Base-by-base conservation (phyloP, 2,888 invertebrate genomes). In the Dioctria rufipes region DNA sequence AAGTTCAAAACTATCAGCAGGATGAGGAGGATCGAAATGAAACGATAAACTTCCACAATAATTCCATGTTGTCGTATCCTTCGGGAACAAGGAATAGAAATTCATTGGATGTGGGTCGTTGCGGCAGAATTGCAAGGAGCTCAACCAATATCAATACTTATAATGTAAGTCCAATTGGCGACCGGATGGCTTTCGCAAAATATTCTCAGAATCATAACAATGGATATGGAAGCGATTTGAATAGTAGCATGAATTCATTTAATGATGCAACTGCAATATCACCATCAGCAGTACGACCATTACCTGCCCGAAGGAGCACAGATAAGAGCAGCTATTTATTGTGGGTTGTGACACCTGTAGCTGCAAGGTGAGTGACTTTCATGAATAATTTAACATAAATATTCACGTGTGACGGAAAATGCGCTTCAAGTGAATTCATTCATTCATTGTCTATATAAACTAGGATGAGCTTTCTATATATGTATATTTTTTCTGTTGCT, bases 281-380 rank as follows among this genome's bases (percentile, higher is more conserved):
- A 13, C 46, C 58, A 40, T 25, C 49, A 58, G 42, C 67, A 25
- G 25, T 25, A 25, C 25, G 1, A 25, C 49, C 61, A 13, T 39
- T 46, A 40, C 40, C 51, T 13, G 61, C 43, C 40, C 80, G 51
- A 25, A 69, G 66, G 73, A 81, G 13, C 65, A 82, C 40, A 58
- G 78, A 63, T 81, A 83, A 39, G 37, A 60, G 37, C 46, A 43
- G 60, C 75, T 87, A 88, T 81, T 87, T 88, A 84, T 85, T 89
- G 82, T 89, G 89, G 89, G 87, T 89, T 73, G 83, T 88, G 84
- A 89, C 89, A 87, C 89, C 89, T 87, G 88, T 89, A 84, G 89
- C 88, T 63, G 89, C 89, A 80, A 89, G 89, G 89, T 89, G 84
- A 86, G 86, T 84, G 43, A 81, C 83, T 25, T 25, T 83, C 83